Percentiles rank a stretch among this genome's conserved stretches.
Conservation (phyloP, 1,140 invertebrate species). For the Cydia strobilella region DNA sequence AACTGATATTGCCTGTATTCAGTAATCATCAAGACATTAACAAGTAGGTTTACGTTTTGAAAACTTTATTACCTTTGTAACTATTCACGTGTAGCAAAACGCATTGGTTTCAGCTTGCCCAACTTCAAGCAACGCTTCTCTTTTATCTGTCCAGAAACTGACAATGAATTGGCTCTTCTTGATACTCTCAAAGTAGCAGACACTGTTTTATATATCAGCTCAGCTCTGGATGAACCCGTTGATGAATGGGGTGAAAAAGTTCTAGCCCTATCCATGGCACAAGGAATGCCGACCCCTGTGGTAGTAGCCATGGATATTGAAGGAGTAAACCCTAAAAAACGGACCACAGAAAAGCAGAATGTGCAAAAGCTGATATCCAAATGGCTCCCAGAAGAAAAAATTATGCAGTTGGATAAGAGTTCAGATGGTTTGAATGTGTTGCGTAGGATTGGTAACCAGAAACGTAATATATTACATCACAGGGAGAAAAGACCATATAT, state of each 20-base stretch:
- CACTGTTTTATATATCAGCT: slow-evolving; percentile 88
- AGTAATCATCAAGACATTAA: no score
- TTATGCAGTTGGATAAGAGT: slow-evolving; percentile 87
- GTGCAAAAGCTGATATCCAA: slow-evolving; percentile 88
- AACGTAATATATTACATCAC: slow-evolving; percentile 86
- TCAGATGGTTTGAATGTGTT: slow-evolving; percentile 90
- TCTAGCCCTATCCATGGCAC: slow-evolving; percentile 86
- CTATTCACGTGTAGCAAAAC: not conserved
- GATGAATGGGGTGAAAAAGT: slow-evolving; percentile 89
- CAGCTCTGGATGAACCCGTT: slow-evolving; percentile 83
- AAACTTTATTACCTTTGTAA: not conserved
- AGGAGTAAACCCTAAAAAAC: slow-evolving; percentile 86
- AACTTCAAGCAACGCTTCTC: slow-evolving; percentile 93
- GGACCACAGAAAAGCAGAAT: slow-evolving; percentile 86
- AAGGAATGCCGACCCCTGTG: slow-evolving; percentile 91
- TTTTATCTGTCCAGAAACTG: slow-evolving; percentile 85
- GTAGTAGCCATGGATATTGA: slow-evolving; percentile 89
- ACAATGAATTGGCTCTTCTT: slow-evolving; percentile 87
- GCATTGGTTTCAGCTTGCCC: slow-evolving; percentile 83
- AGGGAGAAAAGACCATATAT: slow-evolving; percentile 90
- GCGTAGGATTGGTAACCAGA: slow-evolving; percentile 90
- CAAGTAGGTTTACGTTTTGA: no score
- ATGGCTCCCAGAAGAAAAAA: slow-evolving; percentile 91
- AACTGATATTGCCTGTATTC: no score
- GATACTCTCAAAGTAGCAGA: slow-evolving; percentile 94